phyloP scores from a whole-genome alignment of 2,888 invertebrate genomes.

The Drosophila atroscutellata region DNA sequence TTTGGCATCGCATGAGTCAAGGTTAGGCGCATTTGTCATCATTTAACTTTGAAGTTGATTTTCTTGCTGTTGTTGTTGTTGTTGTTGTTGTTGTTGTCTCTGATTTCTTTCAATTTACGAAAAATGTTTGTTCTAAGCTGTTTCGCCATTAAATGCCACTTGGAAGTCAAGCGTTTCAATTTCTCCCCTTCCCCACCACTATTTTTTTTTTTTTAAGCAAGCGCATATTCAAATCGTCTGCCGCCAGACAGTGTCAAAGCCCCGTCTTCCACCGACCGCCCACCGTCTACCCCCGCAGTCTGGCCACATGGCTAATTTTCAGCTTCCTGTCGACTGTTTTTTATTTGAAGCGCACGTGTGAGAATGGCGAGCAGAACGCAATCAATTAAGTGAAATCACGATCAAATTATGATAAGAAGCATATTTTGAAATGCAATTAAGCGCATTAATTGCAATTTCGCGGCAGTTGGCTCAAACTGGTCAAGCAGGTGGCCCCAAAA shows the following conservation, averaged over 20 bases:
- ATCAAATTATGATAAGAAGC: constrained; percentile 70
- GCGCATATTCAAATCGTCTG: constrained; percentile 27
- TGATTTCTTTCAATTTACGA: constrained; percentile 76
- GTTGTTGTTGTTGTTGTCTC: constrained; percentile 37
- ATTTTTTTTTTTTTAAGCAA: background rate
- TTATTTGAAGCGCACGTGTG: constrained; percentile 32
- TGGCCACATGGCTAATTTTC: constrained; percentile 53
- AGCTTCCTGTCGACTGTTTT: constrained; percentile 54
- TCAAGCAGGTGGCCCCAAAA: constrained; percentile 48
- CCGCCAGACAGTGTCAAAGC: background rate
- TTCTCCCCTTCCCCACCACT: background rate
- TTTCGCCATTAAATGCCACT: constrained; percentile 67
- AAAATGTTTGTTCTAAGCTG: constrained; percentile 68
- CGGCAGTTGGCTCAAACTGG: constrained; percentile 42
- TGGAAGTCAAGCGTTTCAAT: constrained; percentile 35
- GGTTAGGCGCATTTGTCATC: constrained; percentile 75
- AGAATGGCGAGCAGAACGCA: constrained; percentile 11
- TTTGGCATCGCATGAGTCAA: constrained; percentile 59
- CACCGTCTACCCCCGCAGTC: background rate
- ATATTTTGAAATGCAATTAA: constrained; percentile 67
- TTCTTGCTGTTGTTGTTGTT: constrained; percentile 16
- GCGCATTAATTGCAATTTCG: constrained; percentile 52
- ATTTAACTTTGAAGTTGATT: constrained; percentile 56
- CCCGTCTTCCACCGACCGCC: background rate
- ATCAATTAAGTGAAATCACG: constrained; percentile 54